These are phyloP conservation scores for Xyrichtys novacula DNA, from an alignment of 2,797 vertebrate species.

Conservation along the genomic window DNA sequence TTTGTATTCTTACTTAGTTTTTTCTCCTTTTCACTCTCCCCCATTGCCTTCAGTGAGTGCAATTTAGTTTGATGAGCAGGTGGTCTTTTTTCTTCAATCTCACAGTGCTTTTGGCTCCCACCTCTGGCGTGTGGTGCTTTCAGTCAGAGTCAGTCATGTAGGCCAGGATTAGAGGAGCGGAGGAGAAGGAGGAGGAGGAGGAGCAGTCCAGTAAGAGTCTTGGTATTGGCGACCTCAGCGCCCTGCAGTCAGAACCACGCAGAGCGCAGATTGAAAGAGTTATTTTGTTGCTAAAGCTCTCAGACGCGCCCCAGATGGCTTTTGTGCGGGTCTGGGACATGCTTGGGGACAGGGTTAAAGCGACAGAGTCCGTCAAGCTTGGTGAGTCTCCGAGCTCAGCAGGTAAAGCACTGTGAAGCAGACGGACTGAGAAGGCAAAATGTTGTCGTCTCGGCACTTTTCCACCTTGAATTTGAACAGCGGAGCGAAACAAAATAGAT, in stretches of 20 bases:
- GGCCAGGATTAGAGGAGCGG: constrained; percentile 73
- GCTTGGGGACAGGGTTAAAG: constrained; percentile 65
- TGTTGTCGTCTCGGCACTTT: constrained; percentile 74
- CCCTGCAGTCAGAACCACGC: constrained; percentile 72
- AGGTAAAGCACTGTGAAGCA: constrained; percentile 78
- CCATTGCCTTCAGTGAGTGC: constrained; percentile 71
- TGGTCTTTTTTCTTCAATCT: constrained; percentile 82
- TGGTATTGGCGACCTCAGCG: constrained; percentile 64
- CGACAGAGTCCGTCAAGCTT: constrained; percentile 56
- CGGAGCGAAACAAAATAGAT: constrained; percentile 54
- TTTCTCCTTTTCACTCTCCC: constrained; percentile 62
- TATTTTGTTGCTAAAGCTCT: constrained; percentile 74
- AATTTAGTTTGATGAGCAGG: constrained; percentile 89
- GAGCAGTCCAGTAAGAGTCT: constrained; percentile 49
- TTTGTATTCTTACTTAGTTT: constrained; percentile 60
- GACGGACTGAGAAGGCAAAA: constrained; percentile 61
- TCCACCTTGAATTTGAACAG: constrained; percentile 54
- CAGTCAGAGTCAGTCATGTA: constrained; percentile 68
- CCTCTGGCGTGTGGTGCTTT: constrained; percentile 74
- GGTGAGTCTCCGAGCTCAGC: constrained; percentile 78
- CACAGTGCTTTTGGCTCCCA: constrained; percentile 71
- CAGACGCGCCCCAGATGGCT: constrained; percentile 77
- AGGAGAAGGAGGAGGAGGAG: constrained; percentile 62
- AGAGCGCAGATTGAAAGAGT: constrained; percentile 74
- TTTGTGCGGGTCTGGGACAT: constrained; percentile 70